phyloP scores from a whole-genome alignment of 2,888 invertebrate genomes.

The Aethes cnicana region DNA sequence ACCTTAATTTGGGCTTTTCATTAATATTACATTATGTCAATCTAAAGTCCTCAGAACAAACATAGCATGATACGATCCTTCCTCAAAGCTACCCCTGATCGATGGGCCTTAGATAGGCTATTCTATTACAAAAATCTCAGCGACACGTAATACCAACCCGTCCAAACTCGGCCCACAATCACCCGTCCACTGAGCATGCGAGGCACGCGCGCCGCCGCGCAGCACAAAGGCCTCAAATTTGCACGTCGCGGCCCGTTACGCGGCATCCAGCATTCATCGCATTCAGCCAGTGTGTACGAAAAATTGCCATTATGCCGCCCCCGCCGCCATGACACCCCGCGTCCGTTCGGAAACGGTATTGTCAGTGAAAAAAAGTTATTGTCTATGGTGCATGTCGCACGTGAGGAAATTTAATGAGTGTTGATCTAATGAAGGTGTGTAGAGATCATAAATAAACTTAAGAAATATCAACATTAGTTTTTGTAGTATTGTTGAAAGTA shows the following conservation, averaged over 20 bases:
- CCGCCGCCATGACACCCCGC: slow-evolving; percentile 53
- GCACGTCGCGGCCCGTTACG: slow-evolving; percentile 78
- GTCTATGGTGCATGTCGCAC: slow-evolving; percentile 16
- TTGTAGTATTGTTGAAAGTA: no score
- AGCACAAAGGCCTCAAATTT: slow-evolving; percentile 80
- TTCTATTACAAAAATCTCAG: no score
- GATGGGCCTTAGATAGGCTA: no score
- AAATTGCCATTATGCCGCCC: slow-evolving; percentile 73
- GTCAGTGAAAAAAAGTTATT: slow-evolving; percentile 22
- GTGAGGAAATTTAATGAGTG: no score
- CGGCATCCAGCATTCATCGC: slow-evolving; percentile 75
- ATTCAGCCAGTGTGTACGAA: slow-evolving; percentile 72
- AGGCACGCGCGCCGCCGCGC: slow-evolving; percentile 65
- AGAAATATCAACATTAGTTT: no score
- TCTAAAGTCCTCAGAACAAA: no score
- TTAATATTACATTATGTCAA: no score
- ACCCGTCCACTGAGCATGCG: slow-evolving; percentile 48
- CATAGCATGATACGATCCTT: no score
- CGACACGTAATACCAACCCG: slow-evolving; percentile 18
- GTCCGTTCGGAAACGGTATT: slow-evolving; percentile 44
- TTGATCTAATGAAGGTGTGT: no score
- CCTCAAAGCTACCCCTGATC: no score
- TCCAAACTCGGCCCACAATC: slow-evolving; percentile 31
- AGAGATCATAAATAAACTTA: no score
- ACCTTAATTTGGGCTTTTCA: no score